phyloP scores from a whole-genome alignment of 1,140 invertebrate species.

The Drosophila albomicans region DNA sequence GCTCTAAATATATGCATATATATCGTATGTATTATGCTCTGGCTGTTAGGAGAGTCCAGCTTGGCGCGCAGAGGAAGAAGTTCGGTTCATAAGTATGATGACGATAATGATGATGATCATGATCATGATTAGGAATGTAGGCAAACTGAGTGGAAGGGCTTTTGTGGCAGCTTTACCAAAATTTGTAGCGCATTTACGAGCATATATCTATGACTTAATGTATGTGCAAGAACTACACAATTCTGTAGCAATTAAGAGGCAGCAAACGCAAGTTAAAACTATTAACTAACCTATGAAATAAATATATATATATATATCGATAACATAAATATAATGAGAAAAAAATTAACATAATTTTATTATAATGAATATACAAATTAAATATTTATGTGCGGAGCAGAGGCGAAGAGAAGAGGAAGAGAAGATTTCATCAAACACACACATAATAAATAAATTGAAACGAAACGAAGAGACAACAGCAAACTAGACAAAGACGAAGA shows the following conservation, averaged over 20 bases:
- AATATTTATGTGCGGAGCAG: conserved; percentile 72
- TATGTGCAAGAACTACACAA: conserved; percentile 57
- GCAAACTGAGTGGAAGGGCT: conserved; percentile 36
- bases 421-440: conserved; percentile 82
- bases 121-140: conserved; percentile 33
- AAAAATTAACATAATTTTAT: conserved; percentile 74
- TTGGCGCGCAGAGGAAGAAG: conserved; percentile 54
- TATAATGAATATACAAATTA: conserved; percentile 81
- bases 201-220: conserved; percentile 20
- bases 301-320: conserved; percentile 63
- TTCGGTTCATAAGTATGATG: conserved; percentile 4
- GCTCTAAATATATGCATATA: conserved; percentile 32
- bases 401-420: conserved; percentile 57
- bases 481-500: conserved; percentile 52
- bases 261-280: conserved; percentile 59
- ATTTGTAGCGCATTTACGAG: conserved; percentile 64
- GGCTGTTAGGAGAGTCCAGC: conserved; percentile 21
- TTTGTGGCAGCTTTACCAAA: conserved; percentile 40
- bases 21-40: conserved; percentile 16
- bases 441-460: conserved; percentile 52
- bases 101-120: neutral
- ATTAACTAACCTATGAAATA: conserved; percentile 60
- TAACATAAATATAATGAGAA: conserved; percentile 40
- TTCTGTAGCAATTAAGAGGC: conserved; percentile 74
- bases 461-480: conserved; percentile 42